Conservation (phyloP, 2,888 invertebrate species). For the Pyralis farinalis region DNA sequence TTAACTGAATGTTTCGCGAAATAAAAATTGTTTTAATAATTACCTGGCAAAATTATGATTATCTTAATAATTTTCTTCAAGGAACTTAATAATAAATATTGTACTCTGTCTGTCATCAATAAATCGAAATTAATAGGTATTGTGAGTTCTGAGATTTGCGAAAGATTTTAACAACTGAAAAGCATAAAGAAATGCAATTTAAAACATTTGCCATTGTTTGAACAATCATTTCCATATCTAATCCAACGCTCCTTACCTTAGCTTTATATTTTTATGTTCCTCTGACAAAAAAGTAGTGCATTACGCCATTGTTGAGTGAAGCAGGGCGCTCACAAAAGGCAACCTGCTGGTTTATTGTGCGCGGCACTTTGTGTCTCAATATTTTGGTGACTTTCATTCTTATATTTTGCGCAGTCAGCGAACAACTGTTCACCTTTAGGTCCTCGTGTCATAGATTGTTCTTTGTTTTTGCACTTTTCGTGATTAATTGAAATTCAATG, state of each 20-base stretch:
- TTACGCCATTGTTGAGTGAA: constrained; percentile 61
- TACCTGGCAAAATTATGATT: too few relatives aligned
- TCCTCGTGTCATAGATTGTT: constrained; percentile 37
- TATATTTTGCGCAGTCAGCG: constrained; percentile 49
- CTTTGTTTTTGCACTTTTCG: constrained; percentile 52
- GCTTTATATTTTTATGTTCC: constrained; percentile 48
- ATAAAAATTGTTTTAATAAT: too few relatives aligned
- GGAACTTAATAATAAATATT: too few relatives aligned
- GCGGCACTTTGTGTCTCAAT: constrained; percentile 77
- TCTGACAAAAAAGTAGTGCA: constrained; percentile 67
- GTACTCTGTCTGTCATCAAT: too few relatives aligned
- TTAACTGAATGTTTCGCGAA: too few relatives aligned
- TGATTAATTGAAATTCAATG: constrained; percentile 44
- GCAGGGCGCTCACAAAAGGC: constrained; percentile 64
- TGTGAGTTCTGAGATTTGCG: too few relatives aligned
- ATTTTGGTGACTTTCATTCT: constrained; percentile 65
- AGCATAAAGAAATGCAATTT: too few relatives aligned
- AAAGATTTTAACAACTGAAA: neutral
- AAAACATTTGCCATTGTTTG: too few relatives aligned
- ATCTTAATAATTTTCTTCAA: too few relatives aligned
- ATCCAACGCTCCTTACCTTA: constrained; percentile 39
- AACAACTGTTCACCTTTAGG: constrained; percentile 61
- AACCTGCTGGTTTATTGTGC: constrained; percentile 74
- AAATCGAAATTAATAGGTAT: too few relatives aligned
- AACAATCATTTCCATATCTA: constrained; percentile 2